Evolutionary conservation across 2,888 invertebrate genomes (phyloP).

Genomic region (Odontomyia ornata): DNA sequence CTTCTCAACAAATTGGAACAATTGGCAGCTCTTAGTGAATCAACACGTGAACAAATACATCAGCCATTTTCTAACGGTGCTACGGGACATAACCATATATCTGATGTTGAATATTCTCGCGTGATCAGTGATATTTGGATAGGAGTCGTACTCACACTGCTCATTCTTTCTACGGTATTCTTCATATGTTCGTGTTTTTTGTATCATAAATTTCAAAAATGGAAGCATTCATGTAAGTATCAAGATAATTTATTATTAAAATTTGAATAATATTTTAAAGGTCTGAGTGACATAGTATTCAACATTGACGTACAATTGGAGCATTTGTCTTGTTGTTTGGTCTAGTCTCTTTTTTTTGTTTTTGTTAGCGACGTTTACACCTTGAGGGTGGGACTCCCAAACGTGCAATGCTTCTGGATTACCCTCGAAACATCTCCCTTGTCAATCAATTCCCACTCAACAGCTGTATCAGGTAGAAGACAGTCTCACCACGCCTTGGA

Average conservation of each 20-base stretch:
- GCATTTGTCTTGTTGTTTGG: too few species aligned
- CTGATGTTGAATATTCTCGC: slow-evolving; percentile 67
- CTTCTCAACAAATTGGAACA: slow-evolving; percentile 62
- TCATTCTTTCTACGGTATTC: slow-evolving; percentile 70
- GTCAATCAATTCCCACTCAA: too few species aligned
- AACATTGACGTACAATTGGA: too few species aligned
- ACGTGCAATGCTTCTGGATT: too few species aligned
- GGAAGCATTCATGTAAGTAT: slow-evolving; percentile 70
- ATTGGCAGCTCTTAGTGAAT: slow-evolving; percentile 55
- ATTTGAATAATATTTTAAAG: too few species aligned
- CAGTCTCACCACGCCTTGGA: too few species aligned
- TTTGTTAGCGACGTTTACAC: too few species aligned
- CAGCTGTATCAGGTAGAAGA: too few species aligned
- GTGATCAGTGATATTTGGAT: slow-evolving; percentile 72
- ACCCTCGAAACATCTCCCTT: too few species aligned
- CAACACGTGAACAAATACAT: neutral
- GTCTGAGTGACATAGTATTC: too few species aligned
- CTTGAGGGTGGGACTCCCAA: too few species aligned
- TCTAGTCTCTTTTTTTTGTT: too few species aligned
- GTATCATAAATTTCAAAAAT: slow-evolving; percentile 72
- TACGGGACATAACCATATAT: slow-evolving; percentile 45
- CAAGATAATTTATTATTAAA: neutral
- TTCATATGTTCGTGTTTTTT: slow-evolving; percentile 72
- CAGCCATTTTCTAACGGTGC: neutral
- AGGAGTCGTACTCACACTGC: slow-evolving; percentile 69